These are phyloP conservation scores for Deladenus siricidicola DNA, from an alignment of 2,888 invertebrate genomes.

Conservation along the genomic window DNA sequence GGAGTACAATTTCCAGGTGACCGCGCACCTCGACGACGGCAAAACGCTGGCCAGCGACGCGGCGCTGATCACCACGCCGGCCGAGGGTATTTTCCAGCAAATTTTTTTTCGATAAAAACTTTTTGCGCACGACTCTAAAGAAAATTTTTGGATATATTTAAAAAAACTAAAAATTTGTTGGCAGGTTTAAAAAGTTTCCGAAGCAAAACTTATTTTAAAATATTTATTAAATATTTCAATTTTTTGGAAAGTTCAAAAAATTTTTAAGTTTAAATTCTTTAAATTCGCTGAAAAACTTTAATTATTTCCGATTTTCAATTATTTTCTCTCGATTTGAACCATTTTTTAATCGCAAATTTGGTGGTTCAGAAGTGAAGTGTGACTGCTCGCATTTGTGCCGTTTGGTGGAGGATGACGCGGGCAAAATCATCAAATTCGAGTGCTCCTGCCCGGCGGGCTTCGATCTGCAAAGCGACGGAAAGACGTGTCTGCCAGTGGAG, in stretches of 20 bases:
- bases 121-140: neutral
- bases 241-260: too few species aligned
- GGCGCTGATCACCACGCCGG: slow-evolving; percentile 37
- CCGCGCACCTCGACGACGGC: slow-evolving; percentile 44
- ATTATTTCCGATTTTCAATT: too few species aligned
- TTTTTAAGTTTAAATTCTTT: too few species aligned
- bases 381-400: slow-evolving; percentile 50
- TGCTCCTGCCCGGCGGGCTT: slow-evolving; percentile 50
- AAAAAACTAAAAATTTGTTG: too few species aligned
- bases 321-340: too few species aligned
- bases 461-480: slow-evolving; percentile 36
- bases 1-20: slow-evolving; percentile 47
- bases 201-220: too few species aligned
- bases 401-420: slow-evolving; percentile 9
- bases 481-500: slow-evolving; percentile 29
- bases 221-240: too few species aligned
- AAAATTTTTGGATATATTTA: too few species aligned
- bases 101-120: slow-evolving; percentile 5
- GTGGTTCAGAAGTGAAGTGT: slow-evolving; percentile 38
- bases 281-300: too few species aligned
- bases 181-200: too few species aligned
- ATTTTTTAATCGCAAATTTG: neutral
- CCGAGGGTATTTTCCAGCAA: slow-evolving; percentile 41
- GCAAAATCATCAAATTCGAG: slow-evolving; percentile 22
- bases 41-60: slow-evolving; percentile 39